Conservation (phyloP, 2,797 vertebrate genomes). For the Eutrigla gurnardus region DNA sequence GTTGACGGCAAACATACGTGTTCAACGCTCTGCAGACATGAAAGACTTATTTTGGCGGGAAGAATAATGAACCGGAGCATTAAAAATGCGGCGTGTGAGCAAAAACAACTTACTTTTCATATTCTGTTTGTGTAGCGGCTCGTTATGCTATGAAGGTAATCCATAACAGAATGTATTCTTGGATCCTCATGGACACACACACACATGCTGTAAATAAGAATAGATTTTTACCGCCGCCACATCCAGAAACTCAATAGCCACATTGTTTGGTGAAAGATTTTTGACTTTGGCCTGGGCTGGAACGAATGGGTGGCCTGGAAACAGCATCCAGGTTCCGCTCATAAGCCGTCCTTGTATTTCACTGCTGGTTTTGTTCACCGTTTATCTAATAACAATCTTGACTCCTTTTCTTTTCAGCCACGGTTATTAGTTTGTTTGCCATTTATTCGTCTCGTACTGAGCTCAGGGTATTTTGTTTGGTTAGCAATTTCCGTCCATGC, state of each 20-base stretch:
- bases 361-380: slow-evolving; percentile 57
- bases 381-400: slow-evolving; percentile 71
- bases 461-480: slow-evolving; percentile 54
- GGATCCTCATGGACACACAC: slow-evolving; percentile 49
- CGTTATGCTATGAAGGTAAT: slow-evolving; percentile 62
- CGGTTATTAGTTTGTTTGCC: slow-evolving; percentile 68
- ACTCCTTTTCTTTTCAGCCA: slow-evolving; percentile 54
- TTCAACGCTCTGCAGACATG: slow-evolving; percentile 48
- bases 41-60: slow-evolving; percentile 50
- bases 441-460: slow-evolving; percentile 46
- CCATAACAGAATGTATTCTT: slow-evolving; percentile 52
- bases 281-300: slow-evolving; percentile 44
- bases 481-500: slow-evolving; percentile 67
- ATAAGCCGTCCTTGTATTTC: slow-evolving; percentile 49
- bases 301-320: slow-evolving; percentile 71
- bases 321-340: slow-evolving; percentile 67
- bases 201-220: slow-evolving; percentile 69
- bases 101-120: slow-evolving; percentile 30
- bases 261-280: slow-evolving; percentile 69
- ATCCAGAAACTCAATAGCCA: slow-evolving; percentile 62
- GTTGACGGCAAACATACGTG: slow-evolving; percentile 63
- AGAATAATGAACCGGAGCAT: slow-evolving; percentile 50
- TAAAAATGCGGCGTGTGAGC: slow-evolving; percentile 34
- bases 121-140: slow-evolving; percentile 46
- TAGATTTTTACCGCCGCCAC: slow-evolving; percentile 66